Evolutionary conservation across 1,140 invertebrate genomes (phyloP).

Genomic region (Brachionus calyciflorus): DNA sequence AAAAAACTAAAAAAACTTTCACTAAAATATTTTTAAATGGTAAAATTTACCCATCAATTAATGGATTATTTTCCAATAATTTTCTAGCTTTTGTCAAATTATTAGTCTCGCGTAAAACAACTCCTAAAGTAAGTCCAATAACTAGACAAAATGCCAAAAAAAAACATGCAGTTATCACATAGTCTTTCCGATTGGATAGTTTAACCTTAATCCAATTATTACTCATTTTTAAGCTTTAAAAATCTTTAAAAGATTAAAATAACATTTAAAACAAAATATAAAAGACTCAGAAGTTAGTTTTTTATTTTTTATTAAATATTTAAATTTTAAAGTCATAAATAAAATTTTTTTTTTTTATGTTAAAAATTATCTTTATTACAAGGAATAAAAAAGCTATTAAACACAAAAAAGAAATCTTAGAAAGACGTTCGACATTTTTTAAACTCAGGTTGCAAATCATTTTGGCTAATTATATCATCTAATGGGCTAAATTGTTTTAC

Average conservation of each 20-base stretch:
- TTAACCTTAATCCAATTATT: background rate
- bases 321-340: too few relatives aligned
- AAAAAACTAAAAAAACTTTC: background rate
- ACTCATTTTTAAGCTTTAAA: too few relatives aligned
- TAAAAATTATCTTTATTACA: background rate
- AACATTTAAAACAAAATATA: too few relatives aligned
- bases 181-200: background rate
- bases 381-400: background rate
- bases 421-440: constrained; percentile 40
- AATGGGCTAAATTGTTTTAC: background rate
- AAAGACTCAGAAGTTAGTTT: too few relatives aligned
- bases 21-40: background rate
- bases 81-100: background rate
- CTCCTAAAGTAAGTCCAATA: background rate
- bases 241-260: too few relatives aligned
- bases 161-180: background rate
- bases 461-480: background rate
- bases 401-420: background rate
- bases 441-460: background rate
- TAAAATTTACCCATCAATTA: constrained; percentile 31
- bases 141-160: background rate
- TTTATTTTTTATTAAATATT: too few relatives aligned
- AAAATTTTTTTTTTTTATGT: too few relatives aligned
- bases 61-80: constrained; percentile 12
- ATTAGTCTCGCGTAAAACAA: background rate